Percentiles rank a stretch among this genome's conserved stretches.
Conservation (phyloP, 30 jellyfish, hydroid and myxozoan species). For the Catostylus mosaicus region DNA sequence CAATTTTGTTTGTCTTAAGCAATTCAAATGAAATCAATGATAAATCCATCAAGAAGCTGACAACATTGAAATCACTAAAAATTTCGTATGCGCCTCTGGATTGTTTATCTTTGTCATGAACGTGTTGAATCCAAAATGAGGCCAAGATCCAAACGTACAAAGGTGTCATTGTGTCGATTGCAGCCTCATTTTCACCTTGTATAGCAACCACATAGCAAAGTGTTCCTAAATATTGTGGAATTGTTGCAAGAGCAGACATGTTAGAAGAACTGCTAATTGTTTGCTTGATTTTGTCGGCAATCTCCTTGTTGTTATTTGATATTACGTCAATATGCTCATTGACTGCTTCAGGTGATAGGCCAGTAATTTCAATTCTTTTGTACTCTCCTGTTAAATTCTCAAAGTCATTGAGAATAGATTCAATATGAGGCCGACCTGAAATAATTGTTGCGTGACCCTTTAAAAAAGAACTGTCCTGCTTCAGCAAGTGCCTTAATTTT, state of each 20-base stretch:
- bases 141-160: constrained; percentile 18
- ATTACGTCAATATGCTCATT: not conserved
- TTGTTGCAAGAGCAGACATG: constrained; percentile 15
- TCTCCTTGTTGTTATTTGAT: not conserved
- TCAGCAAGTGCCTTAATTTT: not conserved
- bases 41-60: not conserved
- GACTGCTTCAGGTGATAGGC: not conserved
- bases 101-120: not conserved
- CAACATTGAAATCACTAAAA: not conserved
- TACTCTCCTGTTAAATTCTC: constrained; percentile 1
- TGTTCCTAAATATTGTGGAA: constrained; percentile 13
- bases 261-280: not conserved
- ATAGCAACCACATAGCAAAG: constrained; percentile 17
- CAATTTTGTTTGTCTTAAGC: not conserved
- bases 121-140: constrained; percentile 8
- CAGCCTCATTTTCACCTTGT: not conserved
- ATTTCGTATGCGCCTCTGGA: not conserved
- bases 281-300: not conserved
- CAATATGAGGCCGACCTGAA: constrained; percentile 25
- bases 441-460: constrained; percentile 8
- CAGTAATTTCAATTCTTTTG: constrained; percentile 22
- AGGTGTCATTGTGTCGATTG: not conserved
- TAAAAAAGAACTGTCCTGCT: not conserved
- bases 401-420: not conserved
- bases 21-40: constrained; percentile 7